Percentiles rank a stretch among this genome's conserved stretches.
phyloP scores from a whole-genome alignment of 2,797 vertebrate species.

The Poecile montanus region DNA sequence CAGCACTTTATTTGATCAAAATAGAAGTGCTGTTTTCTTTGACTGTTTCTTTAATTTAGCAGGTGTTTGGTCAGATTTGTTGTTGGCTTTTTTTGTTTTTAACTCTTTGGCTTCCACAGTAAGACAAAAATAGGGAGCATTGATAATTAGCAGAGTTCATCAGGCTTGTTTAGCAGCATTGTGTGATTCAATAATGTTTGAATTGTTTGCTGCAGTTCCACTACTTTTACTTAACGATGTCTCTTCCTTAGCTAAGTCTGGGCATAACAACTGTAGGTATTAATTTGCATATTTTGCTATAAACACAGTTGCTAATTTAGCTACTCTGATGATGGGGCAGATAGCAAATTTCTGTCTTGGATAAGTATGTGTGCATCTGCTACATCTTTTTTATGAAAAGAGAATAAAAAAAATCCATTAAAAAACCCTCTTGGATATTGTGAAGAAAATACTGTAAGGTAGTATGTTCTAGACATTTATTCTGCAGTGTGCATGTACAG shows the following conservation, averaged over 20 bases:
- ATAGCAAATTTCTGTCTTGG: background rate
- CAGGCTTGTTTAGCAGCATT: background rate
- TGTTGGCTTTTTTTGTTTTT: background rate
- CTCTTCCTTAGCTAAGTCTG: background rate
- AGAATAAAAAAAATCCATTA: background rate
- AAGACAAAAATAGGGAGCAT: background rate
- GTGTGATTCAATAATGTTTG: background rate
- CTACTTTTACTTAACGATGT: background rate
- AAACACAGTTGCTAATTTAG: background rate
- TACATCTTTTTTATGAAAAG: background rate
- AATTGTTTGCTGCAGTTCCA: background rate
- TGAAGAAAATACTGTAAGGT: background rate
- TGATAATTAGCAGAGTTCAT: background rate
- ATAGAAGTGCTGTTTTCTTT: background rate
- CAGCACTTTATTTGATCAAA: background rate
- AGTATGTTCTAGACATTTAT: background rate
- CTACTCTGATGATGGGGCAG: background rate
- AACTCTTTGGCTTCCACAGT: background rate
- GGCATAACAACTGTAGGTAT: background rate
- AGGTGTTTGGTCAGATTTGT: background rate
- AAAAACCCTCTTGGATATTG: background rate
- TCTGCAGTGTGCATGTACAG: background rate
- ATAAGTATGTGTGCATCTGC: background rate
- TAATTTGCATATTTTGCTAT: background rate
- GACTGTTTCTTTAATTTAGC: background rate